Conservation (phyloP, 1,140 invertebrate species). For the Zaprionus kolodkinae region DNA sequence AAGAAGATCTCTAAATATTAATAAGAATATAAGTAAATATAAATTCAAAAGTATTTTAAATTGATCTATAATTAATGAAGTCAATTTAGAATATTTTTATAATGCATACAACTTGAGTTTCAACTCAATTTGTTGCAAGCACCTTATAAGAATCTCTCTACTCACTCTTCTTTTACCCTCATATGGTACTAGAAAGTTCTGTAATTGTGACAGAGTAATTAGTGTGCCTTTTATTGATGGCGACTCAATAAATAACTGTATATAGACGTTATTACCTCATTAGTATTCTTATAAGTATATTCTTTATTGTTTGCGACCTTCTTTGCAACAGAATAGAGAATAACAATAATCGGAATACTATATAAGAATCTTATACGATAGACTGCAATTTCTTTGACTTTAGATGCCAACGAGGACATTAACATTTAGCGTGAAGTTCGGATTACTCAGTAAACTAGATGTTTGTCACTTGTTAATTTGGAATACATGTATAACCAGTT, state of each 20-base stretch:
- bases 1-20: too few species aligned
- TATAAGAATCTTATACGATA: too few species aligned
- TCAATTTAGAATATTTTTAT: too few species aligned
- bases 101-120: too few species aligned
- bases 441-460: conserved; percentile 61
- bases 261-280: too few species aligned
- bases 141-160: background rate
- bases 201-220: conserved; percentile 56
- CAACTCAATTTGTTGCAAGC: background rate
- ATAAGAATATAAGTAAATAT: too few species aligned
- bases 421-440: conserved; percentile 68
- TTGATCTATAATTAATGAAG: too few species aligned
- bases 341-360: too few species aligned
- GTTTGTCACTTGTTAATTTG: conserved; percentile 44
- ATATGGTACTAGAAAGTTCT: conserved; percentile 56
- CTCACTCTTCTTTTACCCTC: background rate
- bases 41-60: too few species aligned
- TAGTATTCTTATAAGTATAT: too few species aligned
- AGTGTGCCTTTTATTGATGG: conserved; percentile 23
- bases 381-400: background rate
- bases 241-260: background rate
- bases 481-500: conserved; percentile 69
- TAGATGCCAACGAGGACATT: conserved; percentile 65
- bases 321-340: too few species aligned
- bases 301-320: too few species aligned